Percentiles rank a stretch among this genome's conserved stretches.
Conservation (phyloP, 2,113 vertebrate genomes). For the Irena cyanogastra region DNA sequence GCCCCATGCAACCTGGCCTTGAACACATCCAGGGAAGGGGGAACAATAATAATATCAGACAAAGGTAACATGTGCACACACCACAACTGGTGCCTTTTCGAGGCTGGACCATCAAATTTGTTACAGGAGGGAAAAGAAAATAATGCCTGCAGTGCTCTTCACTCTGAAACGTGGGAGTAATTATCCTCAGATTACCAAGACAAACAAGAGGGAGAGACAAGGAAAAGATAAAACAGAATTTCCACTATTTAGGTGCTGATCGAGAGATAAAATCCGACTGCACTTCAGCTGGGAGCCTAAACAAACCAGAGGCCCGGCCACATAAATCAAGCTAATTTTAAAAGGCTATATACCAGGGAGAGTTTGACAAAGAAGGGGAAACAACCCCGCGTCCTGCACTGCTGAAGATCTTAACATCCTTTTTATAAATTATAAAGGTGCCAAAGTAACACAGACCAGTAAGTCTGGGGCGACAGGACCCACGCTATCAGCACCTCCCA, state of each 20-base stretch:
- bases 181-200: neutral
- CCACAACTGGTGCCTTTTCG: neutral
- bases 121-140: neutral
- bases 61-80: neutral
- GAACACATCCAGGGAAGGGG: neutral
- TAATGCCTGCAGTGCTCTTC: neutral
- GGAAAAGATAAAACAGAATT: constrained; percentile 40
- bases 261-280: neutral
- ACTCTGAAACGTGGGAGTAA: neutral
- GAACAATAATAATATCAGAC: neutral
- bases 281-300: neutral
- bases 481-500: neutral
- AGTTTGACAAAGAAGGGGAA: constrained; percentile 25
- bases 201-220: constrained; percentile 17
- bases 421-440: neutral
- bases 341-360: constrained; percentile 5
- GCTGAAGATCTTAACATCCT: neutral
- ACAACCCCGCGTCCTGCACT: neutral
- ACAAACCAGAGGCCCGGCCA: constrained; percentile 12
- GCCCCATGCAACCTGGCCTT: neutral
- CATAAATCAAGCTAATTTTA: constrained; percentile 37
- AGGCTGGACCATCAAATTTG: neutral
- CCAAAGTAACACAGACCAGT: neutral
- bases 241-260: neutral
- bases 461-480: neutral